A percentile compares a stretch with the other conserved stretches of the same genome.
These are phyloP conservation scores for Mormoops blainvillei DNA, from an alignment of 2,113 vertebrate species.

Conservation along the genomic window DNA sequence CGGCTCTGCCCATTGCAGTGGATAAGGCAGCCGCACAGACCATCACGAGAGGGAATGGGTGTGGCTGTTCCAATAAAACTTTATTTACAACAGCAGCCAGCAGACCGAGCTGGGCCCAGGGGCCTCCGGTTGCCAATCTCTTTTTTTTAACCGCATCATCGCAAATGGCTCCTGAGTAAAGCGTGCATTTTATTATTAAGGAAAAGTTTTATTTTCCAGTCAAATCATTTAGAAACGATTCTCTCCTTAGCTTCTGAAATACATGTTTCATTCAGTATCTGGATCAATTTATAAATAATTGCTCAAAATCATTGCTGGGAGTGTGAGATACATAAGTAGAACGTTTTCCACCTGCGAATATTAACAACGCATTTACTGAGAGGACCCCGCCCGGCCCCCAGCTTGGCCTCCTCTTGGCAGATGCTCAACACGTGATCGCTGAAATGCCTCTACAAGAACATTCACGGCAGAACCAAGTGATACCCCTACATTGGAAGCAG, in stretches of 20 bases:
- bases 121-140: not conserved
- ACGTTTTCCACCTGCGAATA: not conserved
- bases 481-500: not conserved
- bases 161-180: not conserved
- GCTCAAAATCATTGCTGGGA: not conserved
- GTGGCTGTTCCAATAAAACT: not conserved
- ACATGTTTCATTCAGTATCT: not conserved
- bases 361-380: not conserved
- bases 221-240: not conserved
- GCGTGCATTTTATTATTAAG: not conserved
- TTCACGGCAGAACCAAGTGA: not conserved
- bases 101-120: fast-evolving
- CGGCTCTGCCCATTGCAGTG: fast-evolving
- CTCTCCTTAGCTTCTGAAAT: not conserved
- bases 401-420: fast-evolving
- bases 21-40: not conserved
- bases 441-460: not conserved
- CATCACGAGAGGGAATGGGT: fast-evolving
- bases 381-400: fast-evolving
- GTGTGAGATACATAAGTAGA: not conserved
- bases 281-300: not conserved
- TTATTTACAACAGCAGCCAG: not conserved
- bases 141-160: not conserved
- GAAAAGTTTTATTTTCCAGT: not conserved
- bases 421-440: fast-evolving